Conservation (phyloP, 2,888 invertebrate species). For the Fissipunctia ypsillon region DNA sequence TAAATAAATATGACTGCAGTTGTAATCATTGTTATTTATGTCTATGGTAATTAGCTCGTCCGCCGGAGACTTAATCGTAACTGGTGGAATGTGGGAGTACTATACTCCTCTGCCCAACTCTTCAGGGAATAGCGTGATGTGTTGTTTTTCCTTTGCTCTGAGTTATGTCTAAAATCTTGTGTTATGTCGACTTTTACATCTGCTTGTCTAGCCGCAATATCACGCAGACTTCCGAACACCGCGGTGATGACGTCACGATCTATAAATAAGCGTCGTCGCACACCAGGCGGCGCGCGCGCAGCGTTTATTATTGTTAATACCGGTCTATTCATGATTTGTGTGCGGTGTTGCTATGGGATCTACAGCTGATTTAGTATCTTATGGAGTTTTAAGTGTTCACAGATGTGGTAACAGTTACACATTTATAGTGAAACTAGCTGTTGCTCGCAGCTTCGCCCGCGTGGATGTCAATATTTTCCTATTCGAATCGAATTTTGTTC, state of each 20-base stretch:
- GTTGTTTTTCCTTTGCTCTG: too few relatives aligned
- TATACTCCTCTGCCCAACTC: too few relatives aligned
- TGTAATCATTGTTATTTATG: too few relatives aligned
- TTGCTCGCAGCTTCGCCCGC: too few relatives aligned
- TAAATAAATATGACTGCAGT: too few relatives aligned
- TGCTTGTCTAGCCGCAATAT: constrained; percentile 7
- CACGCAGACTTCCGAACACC: constrained; percentile 9
- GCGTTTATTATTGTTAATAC: constrained; percentile 58
- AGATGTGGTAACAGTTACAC: constrained; percentile 13
- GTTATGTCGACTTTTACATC: background rate
- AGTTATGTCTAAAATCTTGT: background rate
- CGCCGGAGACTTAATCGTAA: too few relatives aligned
- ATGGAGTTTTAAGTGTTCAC: constrained; percentile 4
- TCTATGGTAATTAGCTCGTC: too few relatives aligned
- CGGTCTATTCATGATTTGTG: constrained; percentile 49
- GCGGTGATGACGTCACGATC: constrained; percentile 41
- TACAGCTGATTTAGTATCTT: constrained; percentile 21
- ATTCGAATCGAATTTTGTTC: too few relatives aligned
- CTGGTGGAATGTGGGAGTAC: too few relatives aligned
- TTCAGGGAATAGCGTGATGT: too few relatives aligned
- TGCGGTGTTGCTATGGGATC: constrained; percentile 53
- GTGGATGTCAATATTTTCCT: too few relatives aligned
- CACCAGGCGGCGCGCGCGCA: constrained; percentile 29
- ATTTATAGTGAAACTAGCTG: background rate
- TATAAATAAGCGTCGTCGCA: constrained; percentile 59